phyloP scores from a whole-genome alignment of 1,140 invertebrate genomes.

The Magallana gigas region DNA sequence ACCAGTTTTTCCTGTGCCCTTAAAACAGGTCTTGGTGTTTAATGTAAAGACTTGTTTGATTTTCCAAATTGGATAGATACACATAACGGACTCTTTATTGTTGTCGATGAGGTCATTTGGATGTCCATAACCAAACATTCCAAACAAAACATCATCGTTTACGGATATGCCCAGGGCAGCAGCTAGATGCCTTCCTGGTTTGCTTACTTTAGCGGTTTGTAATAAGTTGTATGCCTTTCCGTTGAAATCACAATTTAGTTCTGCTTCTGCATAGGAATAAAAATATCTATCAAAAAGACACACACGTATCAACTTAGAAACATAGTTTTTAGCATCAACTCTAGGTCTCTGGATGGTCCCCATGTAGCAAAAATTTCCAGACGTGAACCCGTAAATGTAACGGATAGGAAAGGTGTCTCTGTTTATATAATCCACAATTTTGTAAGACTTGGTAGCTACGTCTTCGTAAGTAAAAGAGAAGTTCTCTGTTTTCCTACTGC shows the following conservation, averaged over 20 bases:
- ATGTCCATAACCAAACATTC: conserved; percentile 93
- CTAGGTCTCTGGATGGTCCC: conserved; percentile 94
- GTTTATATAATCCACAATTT: conserved; percentile 56
- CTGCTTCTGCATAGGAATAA: conserved; percentile 98
- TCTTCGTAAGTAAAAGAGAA: conserved; percentile 90
- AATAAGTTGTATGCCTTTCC: conserved; percentile 92
- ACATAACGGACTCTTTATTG: conserved; percentile 88
- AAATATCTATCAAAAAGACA: conserved; percentile 98
- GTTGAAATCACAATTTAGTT: conserved; percentile 92
- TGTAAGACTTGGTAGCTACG: conserved; percentile 54
- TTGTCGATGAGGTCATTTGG: conserved; percentile 84
- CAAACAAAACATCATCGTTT: conserved; percentile 95
- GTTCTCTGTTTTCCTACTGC: conserved; percentile 93
- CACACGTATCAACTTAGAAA: conserved; percentile 96
- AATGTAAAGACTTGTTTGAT: conserved; percentile 97
- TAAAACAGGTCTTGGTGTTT: conserved; percentile 98
- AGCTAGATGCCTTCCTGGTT: conserved; percentile 93
- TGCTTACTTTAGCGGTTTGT: conserved; percentile 95
- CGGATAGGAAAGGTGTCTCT: conserved; percentile 84
- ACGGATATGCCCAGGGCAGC: conserved; percentile 90
- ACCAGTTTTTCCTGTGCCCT: conserved; percentile 78
- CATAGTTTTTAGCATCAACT: conserved; percentile 89
- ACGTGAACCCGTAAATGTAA: conserved; percentile 97
- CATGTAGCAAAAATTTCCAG: conserved; percentile 97
- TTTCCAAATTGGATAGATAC: conserved; percentile 95